Evolutionary conservation across 2,113 vertebrate genomes (phyloP), one percentile per base, ranked within the genome.

Genomic region (Oxyura jamaicensis): DNA sequence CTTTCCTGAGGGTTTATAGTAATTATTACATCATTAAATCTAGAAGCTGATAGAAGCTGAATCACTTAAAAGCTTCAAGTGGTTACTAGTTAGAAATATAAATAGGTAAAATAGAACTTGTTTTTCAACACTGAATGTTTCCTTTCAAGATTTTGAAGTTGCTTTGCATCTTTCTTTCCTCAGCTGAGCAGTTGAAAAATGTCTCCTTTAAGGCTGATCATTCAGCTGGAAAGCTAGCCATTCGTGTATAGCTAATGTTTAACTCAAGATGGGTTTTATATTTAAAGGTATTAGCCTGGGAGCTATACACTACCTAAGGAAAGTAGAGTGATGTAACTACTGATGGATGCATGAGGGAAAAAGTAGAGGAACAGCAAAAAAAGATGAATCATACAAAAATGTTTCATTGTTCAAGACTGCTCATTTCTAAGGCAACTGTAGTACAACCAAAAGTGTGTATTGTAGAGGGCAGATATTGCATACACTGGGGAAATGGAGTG

Each of bases 21-120:
- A 72, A 74, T 68, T 92, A 39, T 5, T 86, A 48, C 48, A 68
- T 65, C 74, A 48, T 78, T 94, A 81, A 91, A 81, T 58, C 76
- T 28, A 41, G 73, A 95, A 86, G 65, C 52, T 75, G 66, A 73
- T n/a, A 93, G 80, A 92, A 92, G 21, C 44, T 94, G n/a, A n/a
- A n/a, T n/a, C n/a, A n/a, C n/a, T n/a, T n/a, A n/a, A n/a, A n/a
- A n/a, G n/a, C n/a, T 86, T 91, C 63, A 90, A 90, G 68, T 83
- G 90, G 90, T 93, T 79, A 66, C 52, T 76, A 86, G 48, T 58
- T 88, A 86, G 68, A 84, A 90, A 62, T 82, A 82, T 88, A 94
- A 93, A 92, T 13, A 95, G 66, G 86, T 88, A 68, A 88, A 88
- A 86, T 25, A 82, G 80, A 93, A 90, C 86, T 88, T 88, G 10